Evolutionary conservation across 2,113 vertebrate genomes (phyloP).

Genomic region (Rhea americana): DNA sequence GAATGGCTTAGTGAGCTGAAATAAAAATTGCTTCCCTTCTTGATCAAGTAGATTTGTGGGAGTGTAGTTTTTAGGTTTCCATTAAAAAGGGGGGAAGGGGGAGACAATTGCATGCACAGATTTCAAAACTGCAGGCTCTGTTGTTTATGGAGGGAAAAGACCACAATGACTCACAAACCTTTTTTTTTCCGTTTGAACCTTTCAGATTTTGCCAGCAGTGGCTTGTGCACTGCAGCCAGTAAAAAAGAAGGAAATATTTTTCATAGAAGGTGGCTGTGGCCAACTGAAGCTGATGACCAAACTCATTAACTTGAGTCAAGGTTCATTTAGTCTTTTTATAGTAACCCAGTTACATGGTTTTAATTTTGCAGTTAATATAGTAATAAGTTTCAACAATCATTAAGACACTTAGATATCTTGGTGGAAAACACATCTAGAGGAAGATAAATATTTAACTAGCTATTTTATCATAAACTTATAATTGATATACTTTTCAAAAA

Average conservation of each 20-base stretch:
- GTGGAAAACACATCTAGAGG: not conserved
- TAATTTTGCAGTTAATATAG: conserved; percentile 1
- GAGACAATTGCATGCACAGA: not conserved
- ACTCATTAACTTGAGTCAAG: not conserved
- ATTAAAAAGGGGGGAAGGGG: not conserved
- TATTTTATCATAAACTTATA: not conserved
- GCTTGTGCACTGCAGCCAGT: not conserved
- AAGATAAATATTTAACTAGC: not conserved
- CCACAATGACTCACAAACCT: not conserved
- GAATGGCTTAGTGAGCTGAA: not conserved
- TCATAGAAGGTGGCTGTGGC: not conserved
- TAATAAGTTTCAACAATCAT: not conserved
- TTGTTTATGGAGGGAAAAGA: not conserved
- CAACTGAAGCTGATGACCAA: not conserved
- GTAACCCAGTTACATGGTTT: not conserved
- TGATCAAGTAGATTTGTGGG: not conserved
- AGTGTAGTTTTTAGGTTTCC: not conserved
- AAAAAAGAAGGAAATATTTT: not conserved
- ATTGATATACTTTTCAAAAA: not conserved
- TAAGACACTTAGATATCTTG: not conserved
- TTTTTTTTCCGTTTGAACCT: not conserved
- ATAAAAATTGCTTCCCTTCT: not conserved
- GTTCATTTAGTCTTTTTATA: not conserved
- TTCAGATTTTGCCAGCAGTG: not conserved
- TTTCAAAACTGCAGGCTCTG: not conserved